Percentiles rank a stretch among this genome's conserved stretches.
These are phyloP conservation scores for Drosophila aff. DNA, from an alignment of 1,140 invertebrate species.

Conservation along the genomic window DNA sequence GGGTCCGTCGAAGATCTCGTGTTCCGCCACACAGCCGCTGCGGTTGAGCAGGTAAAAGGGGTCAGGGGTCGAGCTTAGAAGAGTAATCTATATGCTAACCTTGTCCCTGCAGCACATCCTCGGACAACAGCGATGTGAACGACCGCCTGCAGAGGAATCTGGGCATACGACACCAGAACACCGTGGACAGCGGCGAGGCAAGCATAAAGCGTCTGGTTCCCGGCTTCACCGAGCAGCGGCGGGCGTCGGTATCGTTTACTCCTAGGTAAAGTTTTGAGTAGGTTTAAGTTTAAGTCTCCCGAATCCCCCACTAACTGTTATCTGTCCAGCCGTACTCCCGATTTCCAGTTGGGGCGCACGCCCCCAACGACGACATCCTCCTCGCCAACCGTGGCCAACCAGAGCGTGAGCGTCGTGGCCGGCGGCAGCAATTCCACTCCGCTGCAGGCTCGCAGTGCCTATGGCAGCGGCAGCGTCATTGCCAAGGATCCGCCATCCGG, in stretches of 20 bases:
- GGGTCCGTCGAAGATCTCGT: slow-evolving; percentile 15
- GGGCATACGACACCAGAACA: slow-evolving; percentile 88
- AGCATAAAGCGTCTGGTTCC: slow-evolving; percentile 68
- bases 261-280: slow-evolving; percentile 51
- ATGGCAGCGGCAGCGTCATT: slow-evolving; percentile 22
- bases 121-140: slow-evolving; percentile 88
- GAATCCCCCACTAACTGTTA: not conserved
- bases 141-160: slow-evolving; percentile 87
- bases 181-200: slow-evolving; percentile 86
- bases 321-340: slow-evolving; percentile 23
- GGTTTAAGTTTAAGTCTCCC: not conserved
- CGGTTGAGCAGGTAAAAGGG: slow-evolving; percentile 60
- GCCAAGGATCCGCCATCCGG: slow-evolving; percentile 56
- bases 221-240: slow-evolving; percentile 77
- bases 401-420: slow-evolving; percentile 12
- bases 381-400: slow-evolving; percentile 25
- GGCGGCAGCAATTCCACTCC: slow-evolving; percentile 26
- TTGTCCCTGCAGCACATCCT: slow-evolving; percentile 87
- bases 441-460: slow-evolving; percentile 26
- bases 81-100: not conserved
- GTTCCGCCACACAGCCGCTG: slow-evolving; percentile 27
- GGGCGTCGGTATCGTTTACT: slow-evolving; percentile 84
- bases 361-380: slow-evolving; percentile 25
- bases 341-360: slow-evolving; percentile 37
- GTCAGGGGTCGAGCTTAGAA: not conserved